These are phyloP conservation scores for Agonum fuliginosum DNA, from an alignment of 2,888 invertebrate genomes.

Conservation along the genomic window DNA sequence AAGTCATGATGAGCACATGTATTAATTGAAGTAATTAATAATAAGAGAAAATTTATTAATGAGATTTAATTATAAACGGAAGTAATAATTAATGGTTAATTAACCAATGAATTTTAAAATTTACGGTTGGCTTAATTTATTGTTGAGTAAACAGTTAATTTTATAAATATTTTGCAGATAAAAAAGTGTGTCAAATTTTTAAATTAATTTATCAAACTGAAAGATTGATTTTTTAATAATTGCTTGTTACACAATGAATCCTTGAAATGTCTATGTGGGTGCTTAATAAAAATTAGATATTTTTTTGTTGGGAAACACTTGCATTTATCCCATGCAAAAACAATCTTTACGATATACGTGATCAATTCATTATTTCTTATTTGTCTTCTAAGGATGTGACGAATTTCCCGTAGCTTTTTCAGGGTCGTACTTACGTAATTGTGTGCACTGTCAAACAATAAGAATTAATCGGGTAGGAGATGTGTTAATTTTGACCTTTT, in stretches of 20 bases:
- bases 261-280: slow-evolving; percentile 37
- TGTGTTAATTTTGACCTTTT: slow-evolving; percentile 43
- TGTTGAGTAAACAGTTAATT: slow-evolving; percentile 42
- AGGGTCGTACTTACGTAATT: slow-evolving; percentile 43
- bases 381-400: slow-evolving; percentile 48
- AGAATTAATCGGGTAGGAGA: slow-evolving; percentile 25
- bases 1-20: neutral
- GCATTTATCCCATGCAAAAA: slow-evolving; percentile 32
- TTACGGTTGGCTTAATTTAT: slow-evolving; percentile 29
- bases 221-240: slow-evolving; percentile 30
- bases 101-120: slow-evolving; percentile 43
- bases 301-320: slow-evolving; percentile 33
- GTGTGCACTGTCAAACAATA: slow-evolving; percentile 34
- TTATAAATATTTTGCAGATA: slow-evolving; percentile 30
- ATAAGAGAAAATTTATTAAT: slow-evolving; percentile 42
- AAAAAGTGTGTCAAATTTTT: slow-evolving; percentile 27
- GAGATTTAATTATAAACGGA: slow-evolving; percentile 39
- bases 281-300: slow-evolving; percentile 17
- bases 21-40: slow-evolving; percentile 29
- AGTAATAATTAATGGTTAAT: slow-evolving; percentile 41
- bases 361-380: slow-evolving; percentile 30
- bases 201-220: slow-evolving; percentile 19
- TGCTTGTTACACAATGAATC: slow-evolving; percentile 19
- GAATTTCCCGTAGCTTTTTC: slow-evolving; percentile 36
- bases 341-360: slow-evolving; percentile 19